These are phyloP conservation scores for Oreohelix idahoensis DNA, from an alignment of 1,140 invertebrate genomes.

Conservation along the genomic window DNA sequence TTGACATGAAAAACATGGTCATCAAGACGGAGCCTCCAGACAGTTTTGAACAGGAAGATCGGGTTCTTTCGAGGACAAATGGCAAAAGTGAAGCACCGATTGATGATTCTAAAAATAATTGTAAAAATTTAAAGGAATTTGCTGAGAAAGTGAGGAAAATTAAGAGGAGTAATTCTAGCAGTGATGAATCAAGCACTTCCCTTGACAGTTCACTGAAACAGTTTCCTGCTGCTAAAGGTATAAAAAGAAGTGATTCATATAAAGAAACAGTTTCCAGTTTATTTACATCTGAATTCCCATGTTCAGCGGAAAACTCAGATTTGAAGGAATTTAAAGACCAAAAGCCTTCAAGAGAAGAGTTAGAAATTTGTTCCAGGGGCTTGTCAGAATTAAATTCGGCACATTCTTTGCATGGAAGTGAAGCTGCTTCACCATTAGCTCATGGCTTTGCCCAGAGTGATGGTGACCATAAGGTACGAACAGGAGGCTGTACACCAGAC, in stretches of 20 bases:
- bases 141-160: not conserved
- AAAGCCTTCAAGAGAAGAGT: slow-evolving; percentile 6
- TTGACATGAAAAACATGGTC: not conserved
- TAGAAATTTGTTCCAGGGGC: not conserved
- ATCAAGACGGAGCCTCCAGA: slow-evolving; percentile 19
- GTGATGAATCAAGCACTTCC: not conserved
- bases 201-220: not conserved
- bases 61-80: not conserved
- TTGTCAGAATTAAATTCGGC: not conserved
- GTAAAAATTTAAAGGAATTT: not conserved
- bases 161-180: not conserved
- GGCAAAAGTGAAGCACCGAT: not conserved
- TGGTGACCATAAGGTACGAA: no score
- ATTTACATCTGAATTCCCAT: not conserved
- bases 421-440: not conserved
- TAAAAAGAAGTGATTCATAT: not conserved
- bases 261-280: not conserved
- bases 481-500: not conserved
- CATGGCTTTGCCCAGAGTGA: not conserved
- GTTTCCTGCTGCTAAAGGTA: not conserved
- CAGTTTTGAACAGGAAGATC: not conserved
- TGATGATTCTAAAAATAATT: not conserved
- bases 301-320: not conserved
- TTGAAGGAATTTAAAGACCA: not conserved
- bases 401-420: not conserved